A percentile compares a stretch with the other conserved stretches of the same genome.
Evolutionary conservation across 2,888 invertebrate species (phyloP).

Genomic region (Tachina lurida): DNA sequence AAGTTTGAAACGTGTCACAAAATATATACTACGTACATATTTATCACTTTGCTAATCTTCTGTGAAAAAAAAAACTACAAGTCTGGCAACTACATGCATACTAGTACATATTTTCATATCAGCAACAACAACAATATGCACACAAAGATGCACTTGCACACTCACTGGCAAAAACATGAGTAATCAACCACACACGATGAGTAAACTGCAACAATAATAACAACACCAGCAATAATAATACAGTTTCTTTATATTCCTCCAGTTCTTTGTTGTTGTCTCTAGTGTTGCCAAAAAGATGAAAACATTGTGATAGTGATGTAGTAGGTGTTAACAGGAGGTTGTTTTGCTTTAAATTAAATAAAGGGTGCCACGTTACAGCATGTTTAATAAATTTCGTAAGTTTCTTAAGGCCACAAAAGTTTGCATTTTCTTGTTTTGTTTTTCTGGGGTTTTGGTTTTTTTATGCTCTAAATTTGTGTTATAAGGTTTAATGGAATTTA

Average conservation of each 20-base stretch:
- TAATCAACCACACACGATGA: conserved; percentile 70
- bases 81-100: conserved; percentile 1
- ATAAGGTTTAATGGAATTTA: conserved; percentile 56
- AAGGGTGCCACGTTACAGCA: conserved; percentile 24
- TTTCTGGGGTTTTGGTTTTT: not conserved
- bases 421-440: conserved; percentile 10
- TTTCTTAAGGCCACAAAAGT: conserved; percentile 6
- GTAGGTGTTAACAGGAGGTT: conserved; percentile 62
- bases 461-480: conserved; percentile 32
- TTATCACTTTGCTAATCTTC: not conserved
- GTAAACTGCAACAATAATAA: conserved; percentile 65
- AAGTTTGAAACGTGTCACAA: too few species aligned
- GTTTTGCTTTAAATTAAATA: conserved; percentile 8
- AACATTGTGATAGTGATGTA: conserved; percentile 47
- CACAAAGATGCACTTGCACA: conserved; percentile 42
- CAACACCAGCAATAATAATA: conserved; percentile 21
- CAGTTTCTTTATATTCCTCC: conserved; percentile 26
- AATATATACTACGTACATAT: not conserved
- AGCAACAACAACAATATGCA: conserved; percentile 14
- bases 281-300: conserved; percentile 66
- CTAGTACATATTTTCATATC: not conserved
- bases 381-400: not conserved
- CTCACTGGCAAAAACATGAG: conserved; percentile 41
- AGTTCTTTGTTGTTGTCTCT: not conserved
- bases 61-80: not conserved